Evolutionary conservation across 53 echinoderm and acorn worm species (phyloP), one percentile per base, ranked within the genome.

Genomic region (Holothuria leucospilota): DNA sequence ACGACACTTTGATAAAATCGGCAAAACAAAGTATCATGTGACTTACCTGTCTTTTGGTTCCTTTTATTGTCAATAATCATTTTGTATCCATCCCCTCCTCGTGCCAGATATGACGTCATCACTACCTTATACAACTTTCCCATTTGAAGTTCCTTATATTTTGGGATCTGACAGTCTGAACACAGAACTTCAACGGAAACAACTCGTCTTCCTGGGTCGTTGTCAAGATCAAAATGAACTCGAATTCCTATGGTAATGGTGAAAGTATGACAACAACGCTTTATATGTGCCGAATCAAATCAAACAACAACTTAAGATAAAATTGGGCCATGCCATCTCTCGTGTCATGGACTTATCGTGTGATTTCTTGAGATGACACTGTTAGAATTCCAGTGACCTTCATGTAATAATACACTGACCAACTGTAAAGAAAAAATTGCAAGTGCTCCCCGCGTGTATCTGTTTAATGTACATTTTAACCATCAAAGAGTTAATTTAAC

Each of bases 1-100:
- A n/a, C n/a, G n/a, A 40, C 7, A 40, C 40, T 0, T 16, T 16
- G 8, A 11, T 49, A 5, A 18, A 18, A 56, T 56, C 2, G 46
- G 6, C 46, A 9, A 2, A 46, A 46, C n/a, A 56, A 16, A 15
- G 0, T 56, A 4, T 18, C 1, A 1, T 26, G 6, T 15, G 14
- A 30, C 58, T 79, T 20, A 86, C 86, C 86, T 53, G 34, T 59
- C 20, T 72, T 62, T n/a, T 86, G 74, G 20, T 86, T 42, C 61
- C 13, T 39, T 51, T 74, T 86, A 63, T 86, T 86, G 13, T 86
- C 86, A 4, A 13, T 62, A 10, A 86, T 86, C 86, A 86, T 86
- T 29, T 74, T 73, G 63, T 41, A 86, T 20, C 86, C 86, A 51
- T 86, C 86, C 11, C 86, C 86, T 24, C 86, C 86, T 40, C n/a